phyloP scores from a whole-genome alignment of 1,140 invertebrate genomes.

The Brachystomella parvula region DNA sequence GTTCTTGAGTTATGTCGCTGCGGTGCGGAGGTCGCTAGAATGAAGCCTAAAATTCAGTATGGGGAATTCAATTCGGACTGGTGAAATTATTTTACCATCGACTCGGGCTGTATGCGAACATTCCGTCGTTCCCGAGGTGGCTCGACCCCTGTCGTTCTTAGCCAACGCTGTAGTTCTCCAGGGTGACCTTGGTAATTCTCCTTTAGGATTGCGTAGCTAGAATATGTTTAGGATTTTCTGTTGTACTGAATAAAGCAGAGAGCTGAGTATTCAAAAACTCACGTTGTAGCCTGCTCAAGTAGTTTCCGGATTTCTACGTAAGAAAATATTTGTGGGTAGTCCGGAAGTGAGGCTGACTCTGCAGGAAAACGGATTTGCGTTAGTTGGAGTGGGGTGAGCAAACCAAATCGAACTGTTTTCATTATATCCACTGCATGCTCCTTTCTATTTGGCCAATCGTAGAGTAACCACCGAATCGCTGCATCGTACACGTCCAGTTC shows the following conservation, averaged over 20 bases:
- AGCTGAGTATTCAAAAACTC: constrained; percentile 41
- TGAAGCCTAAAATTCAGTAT: too few species aligned
- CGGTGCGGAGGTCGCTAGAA: too few species aligned
- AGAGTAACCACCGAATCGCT: constrained; percentile 60
- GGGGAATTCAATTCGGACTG: too few species aligned
- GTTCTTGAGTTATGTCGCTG: too few species aligned
- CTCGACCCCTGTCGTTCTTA: constrained; percentile 53
- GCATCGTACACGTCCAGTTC: constrained; percentile 69
- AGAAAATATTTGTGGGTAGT: constrained; percentile 58
- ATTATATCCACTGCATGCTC: constrained; percentile 51
- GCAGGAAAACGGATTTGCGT: constrained; percentile 61
- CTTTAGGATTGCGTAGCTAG: constrained; percentile 61
- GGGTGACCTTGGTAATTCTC: constrained; percentile 59
- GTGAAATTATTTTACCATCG: too few species aligned
- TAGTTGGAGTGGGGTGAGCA: constrained; percentile 63
- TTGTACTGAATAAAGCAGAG: not conserved
- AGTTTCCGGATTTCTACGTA: constrained; percentile 58
- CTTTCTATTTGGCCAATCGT: constrained; percentile 55
- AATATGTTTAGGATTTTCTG: not conserved
- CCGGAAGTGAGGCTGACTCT: constrained; percentile 50
- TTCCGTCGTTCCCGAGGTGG: constrained; percentile 46
- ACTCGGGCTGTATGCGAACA: too few species aligned
- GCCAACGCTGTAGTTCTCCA: constrained; percentile 58
- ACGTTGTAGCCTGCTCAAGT: constrained; percentile 64
- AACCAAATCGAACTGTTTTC: constrained; percentile 59